Base-by-base conservation (phyloP, 1,140 invertebrate species). In the Eueides isabella region DNA sequence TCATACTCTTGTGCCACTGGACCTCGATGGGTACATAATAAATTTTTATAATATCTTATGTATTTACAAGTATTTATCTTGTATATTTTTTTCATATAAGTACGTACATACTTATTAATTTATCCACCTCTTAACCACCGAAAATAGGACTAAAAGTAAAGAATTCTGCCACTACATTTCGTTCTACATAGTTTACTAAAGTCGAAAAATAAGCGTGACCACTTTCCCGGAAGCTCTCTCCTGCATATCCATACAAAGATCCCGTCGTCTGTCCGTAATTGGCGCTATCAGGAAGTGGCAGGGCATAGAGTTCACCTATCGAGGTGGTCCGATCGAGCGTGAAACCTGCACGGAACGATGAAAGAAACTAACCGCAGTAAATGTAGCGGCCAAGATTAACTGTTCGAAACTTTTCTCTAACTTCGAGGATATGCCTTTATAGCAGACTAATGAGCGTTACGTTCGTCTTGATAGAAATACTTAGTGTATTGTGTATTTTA, bases 211-310 rank as follows among this genome's bases (percentile, higher is more conserved):
- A n/a, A n/a, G n/a, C n/a, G n/a, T n/a, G n/a, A n/a, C n/a, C n/a
- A n/a, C n/a, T n/a, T n/a, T n/a, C n/a, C n/a, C n/a, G n/a, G n/a
- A n/a, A n/a, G n/a, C n/a, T n/a, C n/a, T n/a, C n/a, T 38, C 14
- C 35, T 14, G 35, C 35, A 38, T 44, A 44, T 71, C 63, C 64
- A 67, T 28, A 41, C 31, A 28, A 71, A 23, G 12, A 62, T 33
- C 26, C n/a, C 29, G 23, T n/a, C 9, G 61, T 72, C 76, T 73
- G 77, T 67, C 55, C 79, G 85, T 88, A 90, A 90, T 90, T 90
- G 88, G 80, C 76, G 77, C 86, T 84, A 88, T 88, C 88, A 85
- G 85, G 78, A 77, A 80, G 78, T 79, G 79, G 72, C 74, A 73
- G 72, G 81, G 79, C 82, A 83, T 88, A 87, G 85, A 85, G 85